These are phyloP conservation scores for Toxotes lorentzi DNA, from an alignment of 2,797 vertebrate species.

Conservation along the genomic window DNA sequence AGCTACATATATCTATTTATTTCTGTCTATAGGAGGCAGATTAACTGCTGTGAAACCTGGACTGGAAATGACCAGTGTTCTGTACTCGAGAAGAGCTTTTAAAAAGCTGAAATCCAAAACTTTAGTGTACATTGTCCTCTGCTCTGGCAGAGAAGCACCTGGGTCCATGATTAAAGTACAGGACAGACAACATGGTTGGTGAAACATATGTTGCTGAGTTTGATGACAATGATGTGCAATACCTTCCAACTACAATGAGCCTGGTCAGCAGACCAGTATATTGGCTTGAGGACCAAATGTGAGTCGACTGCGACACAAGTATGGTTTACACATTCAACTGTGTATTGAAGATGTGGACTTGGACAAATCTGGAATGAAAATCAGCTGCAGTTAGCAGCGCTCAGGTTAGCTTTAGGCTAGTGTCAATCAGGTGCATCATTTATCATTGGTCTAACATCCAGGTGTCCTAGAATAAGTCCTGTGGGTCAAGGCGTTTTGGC, in stretches of 20 bases:
- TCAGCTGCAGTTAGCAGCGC: constrained; percentile 5
- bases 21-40: background rate
- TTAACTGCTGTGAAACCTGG: background rate
- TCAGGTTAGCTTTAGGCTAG: constrained; percentile 30
- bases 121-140: background rate
- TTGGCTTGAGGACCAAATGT: constrained; percentile 1
- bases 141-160: background rate
- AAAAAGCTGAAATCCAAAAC: background rate
- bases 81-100: background rate
- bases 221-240: constrained; percentile 15
- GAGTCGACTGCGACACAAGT: background rate
- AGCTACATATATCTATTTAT: background rate
- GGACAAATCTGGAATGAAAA: background rate
- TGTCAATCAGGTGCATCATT: constrained; percentile 34
- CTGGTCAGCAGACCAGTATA: background rate
- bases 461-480: constrained; percentile 29
- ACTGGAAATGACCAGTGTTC: background rate
- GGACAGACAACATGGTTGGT: background rate
- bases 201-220: constrained; percentile 2
- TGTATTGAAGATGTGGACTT: background rate
- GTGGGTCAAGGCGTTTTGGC: constrained; percentile 24
- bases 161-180: background rate
- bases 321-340: background rate
- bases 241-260: background rate
- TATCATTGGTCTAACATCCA: constrained; percentile 20